phyloP scores from a whole-genome alignment of 2,888 invertebrate genomes.

The Drosophila dives region DNA sequence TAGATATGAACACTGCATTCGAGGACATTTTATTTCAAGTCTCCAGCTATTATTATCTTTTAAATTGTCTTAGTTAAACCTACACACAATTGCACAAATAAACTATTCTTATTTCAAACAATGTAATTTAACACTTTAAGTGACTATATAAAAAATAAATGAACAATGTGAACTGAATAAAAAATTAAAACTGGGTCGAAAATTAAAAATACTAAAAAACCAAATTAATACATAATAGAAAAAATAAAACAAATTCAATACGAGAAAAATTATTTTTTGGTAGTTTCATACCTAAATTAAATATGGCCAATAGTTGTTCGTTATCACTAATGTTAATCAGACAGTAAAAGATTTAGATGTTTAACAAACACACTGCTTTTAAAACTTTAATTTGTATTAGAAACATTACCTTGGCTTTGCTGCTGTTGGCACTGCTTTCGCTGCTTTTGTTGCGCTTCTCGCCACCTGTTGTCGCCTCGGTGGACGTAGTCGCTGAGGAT shows the following conservation, averaged over 20 bases:
- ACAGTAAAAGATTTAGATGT: neutral
- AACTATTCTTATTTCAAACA: neutral
- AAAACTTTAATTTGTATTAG: neutral
- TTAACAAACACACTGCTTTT: neutral
- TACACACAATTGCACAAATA: neutral
- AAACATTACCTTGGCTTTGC: constrained; percentile 85
- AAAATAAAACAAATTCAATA: neutral
- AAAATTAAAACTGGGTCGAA: neutral
- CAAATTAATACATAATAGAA: neutral
- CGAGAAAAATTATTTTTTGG: neutral
- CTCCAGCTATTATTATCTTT: neutral
- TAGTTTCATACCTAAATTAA: neutral
- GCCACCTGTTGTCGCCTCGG: constrained; percentile 62
- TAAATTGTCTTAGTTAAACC: neutral
- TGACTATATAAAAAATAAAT: neutral
- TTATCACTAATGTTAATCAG: neutral
- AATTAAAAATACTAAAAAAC: neutral
- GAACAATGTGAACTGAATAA: neutral
- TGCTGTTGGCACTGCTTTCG: constrained; percentile 86
- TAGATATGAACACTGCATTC: neutral
- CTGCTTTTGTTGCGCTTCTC: constrained; percentile 80
- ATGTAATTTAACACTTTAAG: neutral
- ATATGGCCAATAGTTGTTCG: neutral
- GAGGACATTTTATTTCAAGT: neutral
- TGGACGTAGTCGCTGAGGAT: constrained; percentile 71